Percentiles rank a stretch among this genome's conserved stretches.
phyloP scores from a whole-genome alignment of 1,140 invertebrate species.

The Drosophila bocqueti region DNA sequence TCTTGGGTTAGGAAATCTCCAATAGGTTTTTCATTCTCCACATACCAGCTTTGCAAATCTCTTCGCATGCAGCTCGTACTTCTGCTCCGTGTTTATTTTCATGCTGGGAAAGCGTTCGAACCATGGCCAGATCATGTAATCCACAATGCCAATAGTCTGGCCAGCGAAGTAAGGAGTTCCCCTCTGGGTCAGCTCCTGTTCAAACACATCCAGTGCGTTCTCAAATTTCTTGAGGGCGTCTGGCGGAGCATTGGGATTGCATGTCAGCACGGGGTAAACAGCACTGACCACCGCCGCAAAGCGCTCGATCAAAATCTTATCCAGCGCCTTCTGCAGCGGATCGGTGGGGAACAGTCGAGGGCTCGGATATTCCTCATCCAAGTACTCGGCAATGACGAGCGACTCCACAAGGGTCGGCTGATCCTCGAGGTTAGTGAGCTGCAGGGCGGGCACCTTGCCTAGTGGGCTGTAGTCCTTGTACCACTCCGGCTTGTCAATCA shows the following conservation, averaged over 20 bases:
- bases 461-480: slow-evolving; percentile 87
- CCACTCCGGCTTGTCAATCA: slow-evolving; percentile 95
- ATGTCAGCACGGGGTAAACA: slow-evolving; percentile 68
- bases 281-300: slow-evolving; percentile 84
- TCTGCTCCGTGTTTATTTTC: slow-evolving; percentile 47
- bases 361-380: slow-evolving; percentile 92
- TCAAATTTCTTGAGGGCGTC: slow-evolving; percentile 69
- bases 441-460: slow-evolving; percentile 93
- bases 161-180: slow-evolving; percentile 89
- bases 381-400: slow-evolving; percentile 92
- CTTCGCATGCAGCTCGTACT: slow-evolving; percentile 67
- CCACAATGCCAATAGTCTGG: slow-evolving; percentile 90
- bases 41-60: slow-evolving; percentile 70
- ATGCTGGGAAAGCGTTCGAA: slow-evolving; percentile 88
- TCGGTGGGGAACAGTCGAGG: slow-evolving; percentile 89
- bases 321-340: slow-evolving; percentile 91
- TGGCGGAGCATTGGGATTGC: slow-evolving; percentile 51
- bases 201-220: slow-evolving; percentile 88
- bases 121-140: slow-evolving; percentile 97
- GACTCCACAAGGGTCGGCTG: slow-evolving; percentile 90
- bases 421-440: slow-evolving; percentile 88
- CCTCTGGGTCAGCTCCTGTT: slow-evolving; percentile 87
- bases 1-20: not conserved
- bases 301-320: slow-evolving; percentile 91
- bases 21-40: fast-evolving